phyloP scores from a whole-genome alignment of 2,888 invertebrate species.

The Mesorhabditis spiculigera region DNA sequence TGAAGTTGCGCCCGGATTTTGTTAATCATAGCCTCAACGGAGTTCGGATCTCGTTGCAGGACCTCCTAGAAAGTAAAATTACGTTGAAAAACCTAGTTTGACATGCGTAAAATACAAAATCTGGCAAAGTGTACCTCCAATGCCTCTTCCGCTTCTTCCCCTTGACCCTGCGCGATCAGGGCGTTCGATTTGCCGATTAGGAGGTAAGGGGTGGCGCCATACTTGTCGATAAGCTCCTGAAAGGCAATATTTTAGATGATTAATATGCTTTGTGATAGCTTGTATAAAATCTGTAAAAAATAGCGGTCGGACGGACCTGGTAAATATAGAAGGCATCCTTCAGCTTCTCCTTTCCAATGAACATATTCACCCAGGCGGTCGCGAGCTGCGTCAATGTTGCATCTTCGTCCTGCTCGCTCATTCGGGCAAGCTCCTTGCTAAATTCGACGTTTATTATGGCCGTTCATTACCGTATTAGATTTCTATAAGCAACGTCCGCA shows the following conservation, averaged over 20 bases:
- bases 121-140: constrained; percentile 66
- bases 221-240: constrained; percentile 80
- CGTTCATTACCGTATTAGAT: background rate
- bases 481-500: constrained; percentile 12
- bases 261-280: background rate
- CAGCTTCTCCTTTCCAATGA: constrained; percentile 85
- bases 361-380: constrained; percentile 88
- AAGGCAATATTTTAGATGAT: background rate
- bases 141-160: constrained; percentile 85
- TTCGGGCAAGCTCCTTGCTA: constrained; percentile 80
- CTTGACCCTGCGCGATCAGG: constrained; percentile 74
- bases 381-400: constrained; percentile 90
- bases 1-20: background rate
- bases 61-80: constrained; percentile 67
- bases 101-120: background rate
- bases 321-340: constrained; percentile 97
- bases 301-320: too few relatives aligned
- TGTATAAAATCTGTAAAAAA: constrained; percentile 63
- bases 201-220: constrained; percentile 76
- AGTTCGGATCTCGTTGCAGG: constrained; percentile 65
- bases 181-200: constrained; percentile 89
- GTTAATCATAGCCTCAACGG: constrained; percentile 87
- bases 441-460: too few relatives aligned
- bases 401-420: constrained; percentile 96
- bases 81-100: background rate